A percentile compares a stretch with the other conserved stretches of the same genome.
Evolutionary conservation across 2,797 vertebrate species (phyloP).

Genomic region (Vipera ursinii): DNA sequence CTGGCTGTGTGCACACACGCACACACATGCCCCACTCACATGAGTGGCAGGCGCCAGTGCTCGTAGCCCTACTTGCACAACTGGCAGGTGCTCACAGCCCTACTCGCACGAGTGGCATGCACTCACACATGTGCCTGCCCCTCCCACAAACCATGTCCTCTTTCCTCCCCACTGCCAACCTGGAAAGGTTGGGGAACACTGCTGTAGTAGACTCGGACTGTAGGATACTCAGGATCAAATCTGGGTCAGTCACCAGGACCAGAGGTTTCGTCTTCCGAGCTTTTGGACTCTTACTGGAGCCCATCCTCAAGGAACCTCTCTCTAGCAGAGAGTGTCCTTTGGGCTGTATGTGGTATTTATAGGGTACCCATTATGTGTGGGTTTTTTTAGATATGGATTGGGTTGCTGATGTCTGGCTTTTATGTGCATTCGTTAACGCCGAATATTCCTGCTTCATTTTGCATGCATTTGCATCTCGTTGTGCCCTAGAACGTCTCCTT

Average conservation of each 20-base stretch:
- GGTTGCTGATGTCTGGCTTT: not conserved
- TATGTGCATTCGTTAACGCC: not conserved
- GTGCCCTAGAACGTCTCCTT: conserved; percentile 73
- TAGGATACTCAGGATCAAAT: not conserved
- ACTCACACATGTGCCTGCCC: too few relatives aligned
- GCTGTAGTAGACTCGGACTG: not conserved
- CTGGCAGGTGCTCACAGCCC: too few relatives aligned
- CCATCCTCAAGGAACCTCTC: not conserved
- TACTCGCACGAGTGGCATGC: too few relatives aligned
- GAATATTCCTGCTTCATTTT: not conserved
- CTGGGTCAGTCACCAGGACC: too few relatives aligned
- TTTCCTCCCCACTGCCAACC: too few relatives aligned
- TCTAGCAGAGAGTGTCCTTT: not conserved
- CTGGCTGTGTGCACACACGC: accelerated
- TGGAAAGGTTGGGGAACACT: too few relatives aligned
- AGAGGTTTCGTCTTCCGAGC: too few relatives aligned
- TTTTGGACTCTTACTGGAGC: too few relatives aligned
- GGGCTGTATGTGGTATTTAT: not conserved
- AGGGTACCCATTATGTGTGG: not conserved
- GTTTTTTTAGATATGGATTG: not conserved
- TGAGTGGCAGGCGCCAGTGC: too few relatives aligned
- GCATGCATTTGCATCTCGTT: not conserved
- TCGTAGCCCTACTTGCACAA: too few relatives aligned
- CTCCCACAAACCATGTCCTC: too few relatives aligned
- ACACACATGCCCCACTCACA: too few relatives aligned